phyloP scores from a whole-genome alignment of 2,888 invertebrate genomes.

The Dicyrtomina minuta region DNA sequence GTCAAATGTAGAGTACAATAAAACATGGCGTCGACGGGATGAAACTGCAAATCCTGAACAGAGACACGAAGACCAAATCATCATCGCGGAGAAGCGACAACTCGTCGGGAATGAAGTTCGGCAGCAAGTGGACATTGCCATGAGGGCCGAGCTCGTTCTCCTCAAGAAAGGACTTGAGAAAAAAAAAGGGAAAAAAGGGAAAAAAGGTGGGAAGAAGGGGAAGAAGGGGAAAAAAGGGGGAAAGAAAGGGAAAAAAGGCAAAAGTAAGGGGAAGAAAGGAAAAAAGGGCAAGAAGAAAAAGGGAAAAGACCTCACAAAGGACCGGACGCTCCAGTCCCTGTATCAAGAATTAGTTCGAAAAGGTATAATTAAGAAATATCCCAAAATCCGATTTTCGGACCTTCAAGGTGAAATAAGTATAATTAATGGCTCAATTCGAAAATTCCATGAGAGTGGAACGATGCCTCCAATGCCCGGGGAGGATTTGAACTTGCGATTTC shows the following conservation, averaged over 20 bases:
- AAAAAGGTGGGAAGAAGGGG: conserved; percentile 64
- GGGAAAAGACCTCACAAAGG: conserved; percentile 88
- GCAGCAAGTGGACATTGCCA: conserved; percentile 63
- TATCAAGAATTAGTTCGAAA: conserved; percentile 89
- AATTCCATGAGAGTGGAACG: conserved; percentile 16
- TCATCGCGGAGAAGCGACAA: conserved; percentile 77
- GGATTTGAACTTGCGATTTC: conserved; percentile 50
- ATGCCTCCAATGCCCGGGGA: conserved; percentile 11
- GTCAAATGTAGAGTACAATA: conserved; percentile 72
- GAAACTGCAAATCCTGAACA: conserved; percentile 74
- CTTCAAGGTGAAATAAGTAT: conserved; percentile 79
- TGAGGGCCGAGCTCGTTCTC: conserved; percentile 21
- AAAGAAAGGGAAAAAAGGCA: conserved; percentile 62
- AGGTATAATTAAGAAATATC: conserved; percentile 82
- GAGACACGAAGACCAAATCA: conserved; percentile 75
- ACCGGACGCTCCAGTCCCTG: conserved; percentile 83
- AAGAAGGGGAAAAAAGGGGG: conserved; percentile 75
- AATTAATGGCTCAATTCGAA: conserved; percentile 55
- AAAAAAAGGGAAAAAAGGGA: conserved; percentile 14
- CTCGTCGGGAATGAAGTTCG: conserved; percentile 82
- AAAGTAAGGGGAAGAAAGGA: conserved; percentile 72
- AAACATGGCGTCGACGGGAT: conserved; percentile 81
- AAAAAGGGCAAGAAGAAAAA: conserved; percentile 86
- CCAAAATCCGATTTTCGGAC: conserved; percentile 66
- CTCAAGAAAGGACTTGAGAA: conserved; percentile 26